A percentile compares a stretch with the other conserved stretches of the same genome.
phyloP scores from a whole-genome alignment of 2,888 invertebrate species.

The Diogma glabrata region DNA sequence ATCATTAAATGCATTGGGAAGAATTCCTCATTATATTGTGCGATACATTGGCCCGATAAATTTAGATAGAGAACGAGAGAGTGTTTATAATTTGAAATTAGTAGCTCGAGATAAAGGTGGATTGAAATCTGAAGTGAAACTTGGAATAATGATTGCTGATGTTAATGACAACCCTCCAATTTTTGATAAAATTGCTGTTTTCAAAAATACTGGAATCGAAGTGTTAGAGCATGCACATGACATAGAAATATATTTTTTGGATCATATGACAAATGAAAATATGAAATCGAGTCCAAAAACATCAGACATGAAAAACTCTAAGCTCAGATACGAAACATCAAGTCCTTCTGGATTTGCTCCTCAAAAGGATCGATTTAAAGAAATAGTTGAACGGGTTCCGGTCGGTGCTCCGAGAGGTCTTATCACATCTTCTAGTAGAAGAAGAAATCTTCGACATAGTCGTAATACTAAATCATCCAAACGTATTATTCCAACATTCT shows the following conservation, averaged over 20 bases:
- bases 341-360: constrained; percentile 2
- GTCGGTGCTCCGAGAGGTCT: constrained; percentile 27
- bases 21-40: constrained; percentile 30
- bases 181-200: constrained; percentile 58
- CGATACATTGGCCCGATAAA: constrained; percentile 32
- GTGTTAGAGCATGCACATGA: constrained; percentile 49
- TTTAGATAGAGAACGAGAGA: constrained; percentile 65
- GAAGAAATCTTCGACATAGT: background rate
- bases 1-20: constrained; percentile 26
- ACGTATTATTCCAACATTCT: constrained; percentile 45
- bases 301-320: constrained; percentile 9
- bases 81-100: constrained; percentile 53
- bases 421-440: background rate
- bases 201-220: constrained; percentile 53
- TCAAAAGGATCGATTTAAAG: background rate
- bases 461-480: constrained; percentile 15
- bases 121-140: constrained; percentile 57
- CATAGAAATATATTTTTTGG: constrained; percentile 37
- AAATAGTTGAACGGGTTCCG: background rate
- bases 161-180: constrained; percentile 70
- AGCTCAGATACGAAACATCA: constrained; percentile 19
- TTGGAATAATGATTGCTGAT: constrained; percentile 61
- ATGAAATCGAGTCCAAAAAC: background rate
- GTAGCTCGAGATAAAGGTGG: constrained; percentile 69
- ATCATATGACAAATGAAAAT: constrained; percentile 21